These are phyloP conservation scores for Polyommatus iphigenia DNA, from an alignment of 2,888 invertebrate genomes.

Conservation along the genomic window DNA sequence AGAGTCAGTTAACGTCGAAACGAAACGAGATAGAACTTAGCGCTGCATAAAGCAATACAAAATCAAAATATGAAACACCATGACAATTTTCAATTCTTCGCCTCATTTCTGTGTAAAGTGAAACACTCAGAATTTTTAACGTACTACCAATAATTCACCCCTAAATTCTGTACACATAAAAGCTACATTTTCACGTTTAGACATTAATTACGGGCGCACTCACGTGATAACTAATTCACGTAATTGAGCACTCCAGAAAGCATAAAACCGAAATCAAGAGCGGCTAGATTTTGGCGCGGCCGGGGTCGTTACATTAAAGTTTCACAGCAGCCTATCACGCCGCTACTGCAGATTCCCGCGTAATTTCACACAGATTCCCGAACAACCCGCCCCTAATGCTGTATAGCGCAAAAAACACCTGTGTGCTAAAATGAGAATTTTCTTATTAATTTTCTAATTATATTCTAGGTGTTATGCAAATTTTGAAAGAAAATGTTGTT, in stretches of 20 bases:
- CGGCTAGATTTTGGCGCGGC: conserved; percentile 54
- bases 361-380: conserved; percentile 61
- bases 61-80: background rate
- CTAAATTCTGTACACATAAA: background rate
- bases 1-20: no score
- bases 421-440: background rate
- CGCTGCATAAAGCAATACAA: no score
- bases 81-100: background rate
- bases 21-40: no score
- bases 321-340: conserved; percentile 56
- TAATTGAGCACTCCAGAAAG: conserved; percentile 57
- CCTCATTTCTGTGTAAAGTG: background rate
- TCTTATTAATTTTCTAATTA: background rate
- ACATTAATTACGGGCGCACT: conserved; percentile 38
- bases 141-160: background rate
- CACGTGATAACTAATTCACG: conserved; percentile 53
- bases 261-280: conserved; percentile 64
- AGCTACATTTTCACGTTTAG: background rate
- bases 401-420: conserved; percentile 32
- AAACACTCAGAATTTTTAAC: background rate
- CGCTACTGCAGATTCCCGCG: conserved; percentile 53
- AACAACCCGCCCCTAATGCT: conserved; percentile 52
- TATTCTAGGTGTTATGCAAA: no score
- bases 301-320: conserved; percentile 65
- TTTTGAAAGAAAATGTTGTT: no score